Conservation (phyloP, 2,888 invertebrate species). For the Archips xylosteana region DNA sequence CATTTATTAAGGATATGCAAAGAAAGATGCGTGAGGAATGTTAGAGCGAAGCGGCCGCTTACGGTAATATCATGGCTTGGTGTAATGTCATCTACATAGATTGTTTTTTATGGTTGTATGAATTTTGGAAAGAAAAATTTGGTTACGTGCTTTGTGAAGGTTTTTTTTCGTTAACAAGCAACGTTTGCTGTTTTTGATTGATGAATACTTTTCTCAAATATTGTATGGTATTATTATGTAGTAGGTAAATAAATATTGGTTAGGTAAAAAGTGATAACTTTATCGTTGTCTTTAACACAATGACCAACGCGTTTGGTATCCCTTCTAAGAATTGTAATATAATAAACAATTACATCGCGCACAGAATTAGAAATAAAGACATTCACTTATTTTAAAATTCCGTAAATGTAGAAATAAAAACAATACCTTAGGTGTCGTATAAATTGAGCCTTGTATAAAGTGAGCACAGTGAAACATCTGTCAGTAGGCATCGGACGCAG, state of each 20-base stretch:
- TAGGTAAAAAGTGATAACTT: background rate
- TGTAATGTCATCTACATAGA: background rate
- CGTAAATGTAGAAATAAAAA: constrained; percentile 72
- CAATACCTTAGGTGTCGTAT: constrained; percentile 75
- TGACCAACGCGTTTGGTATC: constrained; percentile 79
- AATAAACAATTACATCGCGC: constrained; percentile 61
- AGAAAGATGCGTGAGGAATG: constrained; percentile 33
- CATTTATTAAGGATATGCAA: constrained; percentile 39
- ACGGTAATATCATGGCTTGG: constrained; percentile 20
- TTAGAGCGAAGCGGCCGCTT: constrained; percentile 25
- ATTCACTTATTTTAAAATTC: constrained; percentile 64
- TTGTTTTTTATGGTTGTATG: background rate
- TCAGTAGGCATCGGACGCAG: constrained; percentile 65
- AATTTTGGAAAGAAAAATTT: background rate
- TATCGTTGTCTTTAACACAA: constrained; percentile 47
- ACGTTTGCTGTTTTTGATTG: background rate
- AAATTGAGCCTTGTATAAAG: constrained; percentile 69
- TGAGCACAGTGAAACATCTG: constrained; percentile 71
- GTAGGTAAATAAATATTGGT: too few relatives aligned
- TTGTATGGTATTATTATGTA: too few relatives aligned
- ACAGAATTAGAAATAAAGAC: constrained; percentile 71
- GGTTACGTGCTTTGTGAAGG: background rate
- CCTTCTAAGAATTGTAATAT: constrained; percentile 79
- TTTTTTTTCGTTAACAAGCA: background rate
- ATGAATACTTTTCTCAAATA: background rate